phyloP scores from a whole-genome alignment of 92 coral and sea anemone species.

The Zoanthus gigantus region DNA sequence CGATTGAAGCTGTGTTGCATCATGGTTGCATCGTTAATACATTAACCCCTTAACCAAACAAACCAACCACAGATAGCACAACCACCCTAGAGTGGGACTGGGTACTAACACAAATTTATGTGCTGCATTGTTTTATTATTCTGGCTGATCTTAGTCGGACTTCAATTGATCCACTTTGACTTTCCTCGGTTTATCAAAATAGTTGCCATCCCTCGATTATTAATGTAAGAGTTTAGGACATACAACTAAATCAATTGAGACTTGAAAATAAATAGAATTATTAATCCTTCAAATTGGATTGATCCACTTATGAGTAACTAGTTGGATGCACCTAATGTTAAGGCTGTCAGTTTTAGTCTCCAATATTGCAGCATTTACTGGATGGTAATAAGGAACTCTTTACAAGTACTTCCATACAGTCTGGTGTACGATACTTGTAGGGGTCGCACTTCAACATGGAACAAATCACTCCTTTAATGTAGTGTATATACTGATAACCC shows the following conservation, averaged over 20 bases:
- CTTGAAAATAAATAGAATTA: not conserved
- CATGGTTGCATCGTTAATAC: too few species aligned
- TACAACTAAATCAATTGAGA: not conserved
- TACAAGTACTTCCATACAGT: conserved; percentile 39
- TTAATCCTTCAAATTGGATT: not conserved
- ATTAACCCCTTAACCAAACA: too few species aligned
- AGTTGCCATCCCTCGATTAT: too few species aligned
- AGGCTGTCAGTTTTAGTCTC: not conserved
- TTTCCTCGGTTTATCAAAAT: too few species aligned
- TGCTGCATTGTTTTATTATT: too few species aligned
- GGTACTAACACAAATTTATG: too few species aligned
- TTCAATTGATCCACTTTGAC: too few species aligned
- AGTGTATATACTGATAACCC: conserved; percentile 6
- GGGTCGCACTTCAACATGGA: conserved; percentile 37
- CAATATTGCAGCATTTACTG: not conserved
- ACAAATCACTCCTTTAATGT: conserved; percentile 1
- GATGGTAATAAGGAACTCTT: not conserved
- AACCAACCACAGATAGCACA: too few species aligned
- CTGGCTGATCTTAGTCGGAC: too few species aligned
- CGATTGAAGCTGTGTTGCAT: too few species aligned
- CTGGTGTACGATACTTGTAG: conserved; percentile 41
- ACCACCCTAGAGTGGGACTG: too few species aligned
- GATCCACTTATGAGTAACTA: not conserved
- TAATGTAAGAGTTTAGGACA: not conserved
- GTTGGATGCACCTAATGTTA: not conserved